Base-by-base conservation (phyloP, 2,888 invertebrate genomes). In the Bimastos eiseni region DNA sequence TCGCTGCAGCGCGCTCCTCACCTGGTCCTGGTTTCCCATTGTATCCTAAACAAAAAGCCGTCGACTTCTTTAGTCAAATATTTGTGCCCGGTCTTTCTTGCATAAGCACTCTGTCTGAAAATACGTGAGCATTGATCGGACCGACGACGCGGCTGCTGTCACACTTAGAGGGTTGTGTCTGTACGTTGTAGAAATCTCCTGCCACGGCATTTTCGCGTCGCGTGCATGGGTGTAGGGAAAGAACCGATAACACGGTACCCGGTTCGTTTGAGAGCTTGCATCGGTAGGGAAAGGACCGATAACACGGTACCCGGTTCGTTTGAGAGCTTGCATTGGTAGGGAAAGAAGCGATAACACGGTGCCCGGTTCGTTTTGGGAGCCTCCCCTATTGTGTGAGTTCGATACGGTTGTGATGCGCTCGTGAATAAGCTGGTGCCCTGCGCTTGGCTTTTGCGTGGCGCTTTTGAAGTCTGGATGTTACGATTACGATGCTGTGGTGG, bases 61-160 rank as follows among this genome's bases (percentile, higher is more conserved):
- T 70, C 70, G 70, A 70, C 70, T 70, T 70, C 70, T 70, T n/a
- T 70, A 70, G 70, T 70, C 70, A 70, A 70, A 70, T 70, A 70
- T 70, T 70, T 70, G 70, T 70, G 70, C 70, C 49, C 70, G 70
- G 70, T 11, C 70, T 70, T 70, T 70, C n/a, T 70, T 70, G 70
- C 70, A 70, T 70, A 70, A 70, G 70, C 70, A 70, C 70, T 70
- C 70, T 30, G n/a, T 70, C 30, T 70, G 70, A 70, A 70, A 70
- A 70, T 70, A 70, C 70, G 70, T 17, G 70, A n/a, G n/a, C 70
- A 70, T 70, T 70, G 70, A 70, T 70, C n/a, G n/a, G n/a, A n/a
- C 70, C 3, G 70, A n/a, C 70, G 24, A 24, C 17, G 49, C 21
- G 49, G 49, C 49, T 4, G 49, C 21, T 24, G 49, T 49, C 41